Evolutionary conservation across 2,888 invertebrate genomes (phyloP).

Genomic region (Panopea generosa): DNA sequence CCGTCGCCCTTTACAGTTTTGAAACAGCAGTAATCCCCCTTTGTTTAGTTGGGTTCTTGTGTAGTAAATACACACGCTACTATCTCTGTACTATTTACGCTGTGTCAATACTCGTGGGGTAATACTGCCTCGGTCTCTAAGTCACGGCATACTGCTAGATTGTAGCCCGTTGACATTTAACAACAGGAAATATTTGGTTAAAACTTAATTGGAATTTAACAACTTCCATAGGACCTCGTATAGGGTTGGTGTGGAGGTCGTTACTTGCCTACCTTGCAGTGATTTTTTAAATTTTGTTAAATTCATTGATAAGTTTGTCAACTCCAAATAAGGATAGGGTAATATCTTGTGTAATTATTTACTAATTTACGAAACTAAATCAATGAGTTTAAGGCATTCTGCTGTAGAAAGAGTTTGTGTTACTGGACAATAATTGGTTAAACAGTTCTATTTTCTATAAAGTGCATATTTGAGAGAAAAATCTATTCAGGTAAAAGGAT

Average conservation of each 20-base stretch:
- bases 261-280: too few relatives aligned
- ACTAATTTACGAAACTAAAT: too few relatives aligned
- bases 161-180: constrained; percentile 23
- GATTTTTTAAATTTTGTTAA: too few relatives aligned
- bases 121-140: constrained; percentile 30
- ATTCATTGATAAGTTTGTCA: too few relatives aligned
- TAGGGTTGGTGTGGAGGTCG: too few relatives aligned
- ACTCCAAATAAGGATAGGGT: too few relatives aligned
- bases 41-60: constrained; percentile 35
- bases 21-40: constrained; percentile 30
- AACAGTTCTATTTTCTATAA: too few relatives aligned
- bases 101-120: constrained; percentile 19
- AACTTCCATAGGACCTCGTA: not conserved
- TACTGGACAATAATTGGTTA: too few relatives aligned
- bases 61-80: constrained; percentile 29
- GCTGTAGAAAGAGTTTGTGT: constrained; percentile 5
- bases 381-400: too few relatives aligned
- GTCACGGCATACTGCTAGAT: constrained; percentile 21
- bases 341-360: too few relatives aligned
- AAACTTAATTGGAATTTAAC: constrained; percentile 39
- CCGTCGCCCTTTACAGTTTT: not conserved
- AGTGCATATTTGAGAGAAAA: too few relatives aligned
- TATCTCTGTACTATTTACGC: constrained; percentile 27
- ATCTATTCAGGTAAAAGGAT: too few relatives aligned
- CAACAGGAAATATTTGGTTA: constrained; percentile 23